Evolutionary conservation across 2,888 invertebrate genomes (phyloP).

Genomic region (Neocrepidodera transversa): DNA sequence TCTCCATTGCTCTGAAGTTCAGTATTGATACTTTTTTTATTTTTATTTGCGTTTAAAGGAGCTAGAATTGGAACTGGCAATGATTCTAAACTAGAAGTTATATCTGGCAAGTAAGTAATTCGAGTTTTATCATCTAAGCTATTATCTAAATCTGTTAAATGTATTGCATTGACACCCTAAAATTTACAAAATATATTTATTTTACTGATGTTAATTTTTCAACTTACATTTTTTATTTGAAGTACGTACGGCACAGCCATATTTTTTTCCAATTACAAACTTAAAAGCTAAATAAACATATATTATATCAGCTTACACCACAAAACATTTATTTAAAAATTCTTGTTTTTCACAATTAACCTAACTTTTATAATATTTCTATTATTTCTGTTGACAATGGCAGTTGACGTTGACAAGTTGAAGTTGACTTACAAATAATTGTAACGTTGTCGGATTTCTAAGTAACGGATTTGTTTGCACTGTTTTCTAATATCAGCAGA

Average conservation of each 20-base stretch:
- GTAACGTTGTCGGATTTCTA: too few relatives aligned
- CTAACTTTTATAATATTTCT: too few relatives aligned
- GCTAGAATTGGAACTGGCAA: slow-evolving; percentile 13
- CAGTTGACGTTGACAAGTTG: too few relatives aligned
- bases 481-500: too few relatives aligned
- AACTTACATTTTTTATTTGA: slow-evolving; percentile 35
- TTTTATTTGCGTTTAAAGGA: slow-evolving; percentile 6
- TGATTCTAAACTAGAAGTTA: slow-evolving; percentile 3
- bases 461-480: too few relatives aligned
- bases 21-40: slow-evolving; percentile 16
- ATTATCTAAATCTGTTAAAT: slow-evolving; percentile 23
- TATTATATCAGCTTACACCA: background rate
- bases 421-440: too few relatives aligned
- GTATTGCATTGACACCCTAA: slow-evolving; percentile 33
- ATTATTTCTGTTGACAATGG: too few relatives aligned
- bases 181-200: slow-evolving; percentile 14
- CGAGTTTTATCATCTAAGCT: slow-evolving; percentile 8
- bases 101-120: slow-evolving; percentile 17
- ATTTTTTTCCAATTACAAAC: slow-evolving; percentile 7
- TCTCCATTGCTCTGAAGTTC: slow-evolving; percentile 23
- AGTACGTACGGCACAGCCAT: slow-evolving; percentile 34
- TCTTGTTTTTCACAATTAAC: too few relatives aligned
- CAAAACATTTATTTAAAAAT: too few relatives aligned
- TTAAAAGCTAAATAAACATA: background rate
- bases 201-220: background rate